Percentiles rank a stretch among this genome's conserved stretches.
Evolutionary conservation across 2,797 vertebrate genomes (phyloP).

Genomic region (Platyrinchus mystaceus): DNA sequence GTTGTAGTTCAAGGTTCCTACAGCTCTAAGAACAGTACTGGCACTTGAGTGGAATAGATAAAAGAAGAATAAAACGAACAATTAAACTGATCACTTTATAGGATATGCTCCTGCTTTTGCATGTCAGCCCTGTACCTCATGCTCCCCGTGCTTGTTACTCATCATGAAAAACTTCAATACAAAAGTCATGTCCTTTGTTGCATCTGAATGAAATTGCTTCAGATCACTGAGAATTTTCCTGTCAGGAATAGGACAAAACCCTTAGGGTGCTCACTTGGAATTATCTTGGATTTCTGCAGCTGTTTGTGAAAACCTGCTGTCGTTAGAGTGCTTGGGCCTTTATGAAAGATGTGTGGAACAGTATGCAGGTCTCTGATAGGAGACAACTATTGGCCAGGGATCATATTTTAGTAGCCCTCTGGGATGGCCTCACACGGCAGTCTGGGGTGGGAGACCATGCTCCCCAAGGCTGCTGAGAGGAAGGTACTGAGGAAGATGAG

Average conservation of each 20-base stretch:
- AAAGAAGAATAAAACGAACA: neutral
- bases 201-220: neutral
- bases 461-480: neutral
- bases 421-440: neutral
- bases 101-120: neutral
- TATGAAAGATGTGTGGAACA: neutral
- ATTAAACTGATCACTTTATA: neutral
- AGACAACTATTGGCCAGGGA: neutral
- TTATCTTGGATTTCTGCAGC: neutral
- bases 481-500: accelerated
- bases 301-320: neutral
- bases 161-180: neutral
- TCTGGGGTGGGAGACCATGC: neutral
- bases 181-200: neutral
- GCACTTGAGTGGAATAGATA: neutral
- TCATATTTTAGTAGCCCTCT: neutral
- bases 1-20: neutral
- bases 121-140: neutral
- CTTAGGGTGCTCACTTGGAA: neutral
- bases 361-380: neutral
- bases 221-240: neutral
- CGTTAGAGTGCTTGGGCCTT: neutral
- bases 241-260: neutral
- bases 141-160: neutral
- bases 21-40: neutral